Percentiles rank a stretch among this genome's conserved stretches.
Evolutionary conservation across 30 jellyfish, hydroid and myxozoan genomes (phyloP).

Genomic region (Pelagia noctiluca): DNA sequence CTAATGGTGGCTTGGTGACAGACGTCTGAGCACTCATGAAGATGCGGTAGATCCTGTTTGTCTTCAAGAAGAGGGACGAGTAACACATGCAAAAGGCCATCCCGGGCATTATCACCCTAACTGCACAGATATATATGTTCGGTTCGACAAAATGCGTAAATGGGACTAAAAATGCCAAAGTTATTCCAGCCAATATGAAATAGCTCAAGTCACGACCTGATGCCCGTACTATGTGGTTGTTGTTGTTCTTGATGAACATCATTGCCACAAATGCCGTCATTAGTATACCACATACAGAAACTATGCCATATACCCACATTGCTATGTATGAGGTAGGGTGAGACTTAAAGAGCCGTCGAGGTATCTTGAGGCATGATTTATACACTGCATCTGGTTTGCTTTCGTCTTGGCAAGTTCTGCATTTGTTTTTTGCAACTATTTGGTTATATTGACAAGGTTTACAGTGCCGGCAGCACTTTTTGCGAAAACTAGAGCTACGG

Average conservation of each 20-base stretch:
- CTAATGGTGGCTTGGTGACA: conserved; percentile 38
- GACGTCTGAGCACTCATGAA: conserved; percentile 45
- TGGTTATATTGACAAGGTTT: conserved; percentile 26
- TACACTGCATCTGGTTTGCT: conserved; percentile 1
- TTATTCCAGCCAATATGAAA: conserved; percentile 29
- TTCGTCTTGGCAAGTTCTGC: conserved; percentile 41
- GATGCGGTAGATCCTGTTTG: conserved; percentile 60
- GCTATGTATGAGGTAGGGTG: background rate
- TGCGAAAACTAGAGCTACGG: background rate
- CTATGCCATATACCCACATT: background rate
- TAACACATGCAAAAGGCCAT: conserved; percentile 44
- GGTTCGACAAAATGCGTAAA: conserved; percentile 34
- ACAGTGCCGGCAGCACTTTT: conserved; percentile 74
- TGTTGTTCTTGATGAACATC: conserved; percentile 25
- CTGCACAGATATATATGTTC: conserved; percentile 31
- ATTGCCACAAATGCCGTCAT: background rate
- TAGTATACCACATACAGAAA: conserved; percentile 22
- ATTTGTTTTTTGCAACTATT: conserved; percentile 42
- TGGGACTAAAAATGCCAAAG: conserved; percentile 28
- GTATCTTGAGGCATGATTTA: conserved; percentile 28
- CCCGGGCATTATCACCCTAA: conserved; percentile 55
- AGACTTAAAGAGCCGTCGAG: background rate
- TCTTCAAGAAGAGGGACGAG: conserved; percentile 64
- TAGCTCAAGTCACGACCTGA: conserved; percentile 62
- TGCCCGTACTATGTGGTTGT: conserved; percentile 30